Base-by-base conservation (phyloP, 2,113 vertebrate species). In the Elephantulus edwardii region DNA sequence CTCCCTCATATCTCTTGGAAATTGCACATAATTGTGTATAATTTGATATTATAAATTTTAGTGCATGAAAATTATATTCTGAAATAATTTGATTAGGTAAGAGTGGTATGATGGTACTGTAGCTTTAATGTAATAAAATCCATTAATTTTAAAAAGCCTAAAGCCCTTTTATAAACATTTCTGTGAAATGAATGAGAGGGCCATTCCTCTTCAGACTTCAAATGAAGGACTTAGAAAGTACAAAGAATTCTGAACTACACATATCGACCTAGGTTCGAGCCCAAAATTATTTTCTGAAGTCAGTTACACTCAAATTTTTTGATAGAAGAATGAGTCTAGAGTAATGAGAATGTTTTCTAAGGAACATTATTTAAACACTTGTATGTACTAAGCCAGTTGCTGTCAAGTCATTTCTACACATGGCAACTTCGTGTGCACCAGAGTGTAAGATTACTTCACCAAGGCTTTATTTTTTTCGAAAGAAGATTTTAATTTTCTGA, bases 41-140 rank as follows among this genome's bases (percentile, higher is more conserved):
- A 76, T 88, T 88, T 86, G 64, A 58, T 90, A 88, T 70, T 81
- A 70, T 76, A 84, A 42, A 66, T 86, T 91, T 92, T 17, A 16
- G 9, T 40, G 3, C 7, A 5, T 92, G 89, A 92, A 60, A 90
- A 89, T 54, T 77, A 50, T 26, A 78, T 91, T 88, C 52, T 68
- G 74, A 93, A 85, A 38, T 90, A 93, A 88, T 87, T 91, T 82
- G 68, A 89, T 94, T 93, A 77, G 75, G 76, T 64, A 50, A 88
- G 66, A 85, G 68, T 83, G 22, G 46, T 22, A 9, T 80, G 33
- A 85, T 83, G 8, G 80, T 64, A 71, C 12, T 52, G 2, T 66
- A 42, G 26, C 68, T 78, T 86, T 77, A 6, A 22, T 78, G 76
- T 64, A 38, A 82, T 79, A 44, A 44, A 89, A 64, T 93, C 38